Conservation (phyloP, 2,113 vertebrate species). For the Podilymbus podiceps region DNA sequence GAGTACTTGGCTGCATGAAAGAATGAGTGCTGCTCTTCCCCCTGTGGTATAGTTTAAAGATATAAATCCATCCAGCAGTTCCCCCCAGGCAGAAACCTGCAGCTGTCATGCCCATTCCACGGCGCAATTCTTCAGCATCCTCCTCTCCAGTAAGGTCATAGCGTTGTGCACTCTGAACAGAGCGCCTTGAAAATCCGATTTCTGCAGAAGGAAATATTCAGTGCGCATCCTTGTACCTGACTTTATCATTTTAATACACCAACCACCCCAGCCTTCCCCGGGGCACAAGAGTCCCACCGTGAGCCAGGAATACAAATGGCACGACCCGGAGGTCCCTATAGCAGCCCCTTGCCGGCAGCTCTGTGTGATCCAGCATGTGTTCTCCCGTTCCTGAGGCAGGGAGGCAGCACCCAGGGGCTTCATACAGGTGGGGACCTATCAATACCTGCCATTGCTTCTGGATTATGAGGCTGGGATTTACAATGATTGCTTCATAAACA, state of each 20-base stretch:
- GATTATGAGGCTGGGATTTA: background rate
- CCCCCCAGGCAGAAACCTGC: background rate
- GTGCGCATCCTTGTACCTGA: background rate
- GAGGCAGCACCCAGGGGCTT: background rate
- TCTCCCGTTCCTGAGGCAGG: background rate
- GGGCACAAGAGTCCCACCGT: background rate
- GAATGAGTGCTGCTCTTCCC: background rate
- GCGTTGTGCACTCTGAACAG: background rate
- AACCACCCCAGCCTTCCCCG: background rate
- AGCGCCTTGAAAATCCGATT: background rate
- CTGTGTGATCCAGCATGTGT: background rate
- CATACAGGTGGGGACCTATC: background rate
- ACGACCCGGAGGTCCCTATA: background rate
- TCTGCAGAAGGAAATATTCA: background rate
- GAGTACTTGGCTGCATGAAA: background rate
- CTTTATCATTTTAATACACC: background rate
- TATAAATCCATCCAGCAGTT: background rate
- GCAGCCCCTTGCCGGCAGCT: background rate
- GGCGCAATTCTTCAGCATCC: background rate
- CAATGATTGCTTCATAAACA: constrained; percentile 28
- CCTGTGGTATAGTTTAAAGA: background rate
- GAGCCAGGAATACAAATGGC: constrained; percentile 3
- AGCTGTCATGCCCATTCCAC: background rate
- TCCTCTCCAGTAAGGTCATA: background rate
- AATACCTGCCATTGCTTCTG: background rate